Evolutionary conservation across 1,140 invertebrate species (phyloP), one percentile per base, ranked within the genome.

Genomic region (Conus ventricosus): DNA sequence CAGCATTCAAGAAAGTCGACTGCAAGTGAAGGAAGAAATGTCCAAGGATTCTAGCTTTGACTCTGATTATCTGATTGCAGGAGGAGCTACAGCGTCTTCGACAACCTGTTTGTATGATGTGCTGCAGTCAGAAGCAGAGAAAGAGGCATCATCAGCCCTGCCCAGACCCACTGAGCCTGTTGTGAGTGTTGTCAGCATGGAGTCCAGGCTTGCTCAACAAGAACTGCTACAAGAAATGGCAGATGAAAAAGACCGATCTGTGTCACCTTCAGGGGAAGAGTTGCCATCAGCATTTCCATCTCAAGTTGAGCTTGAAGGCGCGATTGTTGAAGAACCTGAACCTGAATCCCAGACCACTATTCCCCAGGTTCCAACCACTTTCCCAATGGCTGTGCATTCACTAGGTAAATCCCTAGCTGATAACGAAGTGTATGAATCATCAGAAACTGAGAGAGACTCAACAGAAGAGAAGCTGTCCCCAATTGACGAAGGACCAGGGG

Each of bases 351-450:
- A 90, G 86, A 88, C 82, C 23, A 80, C 82, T n/a, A 55, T 75
- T 88, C 67, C 89, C 87, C 53, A 90, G 81, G 67, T 88, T 20
- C 87, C 87, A 7, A 89, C 76, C 55, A 90, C 92, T 86, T 94
- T 92, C 83, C 93, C 93, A 7, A 91, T 94, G 90, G 92, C 91
- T 88, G 91, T 93, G 51, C 92, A 91, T 13, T 90, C 87, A 67
- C 60, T 92, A 78, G 93, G 93, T 3, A 94, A 93, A 90, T 82
- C 90, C n/a, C 85, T 93, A 4, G 91, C 91, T 39, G 93, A 94
- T 83, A 93, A 93, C 92, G 93, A 93, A 87, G 92, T 93, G 2
- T 93, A 93, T 90, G 94, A 94, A 86, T 94, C 93, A 25, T 94
- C 92, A 39, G 93, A 94, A 89, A 93, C 92, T 67, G 93, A 93